Percentiles rank a stretch among this genome's conserved stretches.
phyloP scores from a whole-genome alignment of 2,888 invertebrate species.

The Chromoteleia sp. region DNA sequence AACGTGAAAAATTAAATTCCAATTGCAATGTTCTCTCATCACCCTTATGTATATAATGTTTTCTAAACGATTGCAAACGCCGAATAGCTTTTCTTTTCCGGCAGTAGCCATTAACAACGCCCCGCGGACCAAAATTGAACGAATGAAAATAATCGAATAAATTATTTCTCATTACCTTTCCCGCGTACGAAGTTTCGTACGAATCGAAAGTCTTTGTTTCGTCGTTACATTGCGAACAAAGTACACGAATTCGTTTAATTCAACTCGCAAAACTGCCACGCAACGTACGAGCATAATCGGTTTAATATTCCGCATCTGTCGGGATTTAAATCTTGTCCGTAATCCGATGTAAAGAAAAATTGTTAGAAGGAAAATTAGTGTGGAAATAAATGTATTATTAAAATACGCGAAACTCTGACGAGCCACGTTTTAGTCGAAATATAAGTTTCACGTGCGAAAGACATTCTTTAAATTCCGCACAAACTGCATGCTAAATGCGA shows the following conservation, averaged over 20 bases:
- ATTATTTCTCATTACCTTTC: no score
- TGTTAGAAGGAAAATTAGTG: constrained; percentile 35
- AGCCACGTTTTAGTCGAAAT: constrained; percentile 4
- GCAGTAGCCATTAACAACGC: no score
- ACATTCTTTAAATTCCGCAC: constrained; percentile 45
- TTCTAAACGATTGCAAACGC: no score
- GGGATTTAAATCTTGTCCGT: constrained; percentile 36
- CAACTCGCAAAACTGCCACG: constrained; percentile 6
- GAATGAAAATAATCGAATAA: no score
- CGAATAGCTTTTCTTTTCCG: no score
- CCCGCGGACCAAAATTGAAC: no score
- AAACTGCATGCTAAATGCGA: constrained; percentile 47
- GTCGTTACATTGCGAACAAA: not conserved
- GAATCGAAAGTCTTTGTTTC: no score
- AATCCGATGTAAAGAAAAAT: constrained; percentile 31
- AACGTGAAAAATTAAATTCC: no score
- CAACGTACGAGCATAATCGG: constrained; percentile 14
- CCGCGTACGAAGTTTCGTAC: no score
- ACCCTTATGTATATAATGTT: no score
- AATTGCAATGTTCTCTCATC: no score
- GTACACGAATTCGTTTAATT: not conserved
- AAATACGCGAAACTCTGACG: constrained; percentile 12
- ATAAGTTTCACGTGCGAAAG: constrained; percentile 30
- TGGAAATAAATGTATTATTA: constrained; percentile 34
- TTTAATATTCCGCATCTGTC: constrained; percentile 38